Evolutionary conservation across 2,888 invertebrate species (phyloP), one percentile per base, ranked within the genome.

Genomic region (Dorcus hopei): DNA sequence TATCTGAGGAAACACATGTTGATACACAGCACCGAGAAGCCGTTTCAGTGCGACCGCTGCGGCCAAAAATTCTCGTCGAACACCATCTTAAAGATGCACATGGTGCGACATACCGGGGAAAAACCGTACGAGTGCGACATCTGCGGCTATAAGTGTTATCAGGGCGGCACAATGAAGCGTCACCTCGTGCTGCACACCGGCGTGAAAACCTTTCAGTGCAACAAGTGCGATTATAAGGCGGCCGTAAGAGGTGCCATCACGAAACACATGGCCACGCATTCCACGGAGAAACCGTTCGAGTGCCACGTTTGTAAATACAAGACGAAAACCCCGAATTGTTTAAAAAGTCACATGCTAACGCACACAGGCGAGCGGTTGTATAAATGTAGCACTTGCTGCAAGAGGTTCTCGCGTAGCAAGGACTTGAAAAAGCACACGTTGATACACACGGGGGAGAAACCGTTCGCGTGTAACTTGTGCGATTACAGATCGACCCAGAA

Each of bases 101-200:
- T 68, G 38, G 55, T 74, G 9, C 70, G 67, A 8, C 74, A 75
- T 53, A 74, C 74, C 1, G 74, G 74, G n/a, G 74, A 75, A 56
- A 64, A 69, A 33, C 76, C 75, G 0, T 76, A 74, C 49, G 77
- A 83, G 1, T 86, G 86, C 61, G 77, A 80, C 7, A 76, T 80
- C 8, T 86, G 86, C 52, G 81, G 78, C 1, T 48, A 65, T 50
- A 43, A 61, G 14, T 60, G 62, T 0, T 59, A 57, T 33, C 38
- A 52, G 14, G 62, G 61, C 14, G 39, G 38, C 9, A 9, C 38
- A 8, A n/a, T 33, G 26, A 45, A 53, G 8, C 11, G 9, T 14
- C 57, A 57, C 33, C n/a, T 47, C 9, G 5, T 52, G 3, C 38
- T 52, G 9, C 61, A 61, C 38, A 48, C 47, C 11, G 61, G 61